Base-by-base conservation (phyloP, 2,888 invertebrate species). In the Neoscelio sp. region DNA sequence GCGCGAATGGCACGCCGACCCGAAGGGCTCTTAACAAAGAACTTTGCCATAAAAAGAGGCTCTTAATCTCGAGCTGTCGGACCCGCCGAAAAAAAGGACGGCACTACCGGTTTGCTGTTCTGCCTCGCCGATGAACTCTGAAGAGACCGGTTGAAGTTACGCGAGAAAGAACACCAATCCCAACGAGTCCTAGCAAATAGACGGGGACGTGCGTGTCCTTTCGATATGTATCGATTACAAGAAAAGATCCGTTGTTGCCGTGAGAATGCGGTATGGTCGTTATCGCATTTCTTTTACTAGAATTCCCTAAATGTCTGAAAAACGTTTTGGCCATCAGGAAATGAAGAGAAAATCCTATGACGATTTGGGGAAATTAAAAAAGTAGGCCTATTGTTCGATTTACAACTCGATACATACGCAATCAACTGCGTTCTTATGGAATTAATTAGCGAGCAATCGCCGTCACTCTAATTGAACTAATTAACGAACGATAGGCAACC, bases 31-130 rank as follows among this genome's bases (percentile, higher is more conserved):
- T 84, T 80, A 82, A 85, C 85, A 82, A 85, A 85, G 83, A 84
- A 82, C 84, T 78, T 82, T 42, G 54, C 85, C 85, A 78, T 84
- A 84, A 84, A 83, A 76, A 84, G 83, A 40, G 75, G 76, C 76
- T 65, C 75, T 85, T 82, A 84, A 85, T 85, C 84, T 83, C 58
- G 74, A 79, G 68, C 46, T 64, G 76, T 79, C 79, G 79, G 73
- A 23, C 58, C 60, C 48, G 60, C 44, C 28, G 42, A 46, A 68
- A 65, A 68, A 48, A 68, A 70, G 35, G 50, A 68, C 44, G 38
- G 28, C 62, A 80, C 79, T 67, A 76, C 76, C 76, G 76, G 76
- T 80, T 80, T 80, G 73, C 76, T 73, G 64, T 62, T 68, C 38
- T 52, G 23, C 12, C 56, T 42, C 30, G 1, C 58, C 62, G 54